These are phyloP conservation scores for Platypus cylindrus DNA, from an alignment of 2,888 invertebrate species.

Conservation along the genomic window DNA sequence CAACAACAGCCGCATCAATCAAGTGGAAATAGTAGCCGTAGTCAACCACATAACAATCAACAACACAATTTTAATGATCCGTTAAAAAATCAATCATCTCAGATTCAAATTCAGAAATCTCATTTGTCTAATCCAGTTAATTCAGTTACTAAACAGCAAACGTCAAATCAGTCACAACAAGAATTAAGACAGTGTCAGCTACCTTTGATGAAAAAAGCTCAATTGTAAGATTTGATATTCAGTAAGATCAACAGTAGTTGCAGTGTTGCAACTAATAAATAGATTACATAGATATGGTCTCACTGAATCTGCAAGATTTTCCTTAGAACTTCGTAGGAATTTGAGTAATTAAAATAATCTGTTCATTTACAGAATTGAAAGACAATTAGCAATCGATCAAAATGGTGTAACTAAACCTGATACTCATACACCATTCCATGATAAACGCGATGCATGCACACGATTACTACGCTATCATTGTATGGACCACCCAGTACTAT, in stretches of 20 bases:
- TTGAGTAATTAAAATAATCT: too few relatives aligned
- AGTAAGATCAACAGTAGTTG: too few relatives aligned
- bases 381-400: slow-evolving; percentile 63
- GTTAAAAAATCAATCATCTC: too few relatives aligned
- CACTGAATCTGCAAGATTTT: too few relatives aligned
- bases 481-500: slow-evolving; percentile 51
- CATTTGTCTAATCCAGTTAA: slow-evolving; percentile 5
- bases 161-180: slow-evolving; percentile 6
- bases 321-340: too few relatives aligned
- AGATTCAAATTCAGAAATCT: too few relatives aligned
- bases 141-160: slow-evolving; percentile 4
- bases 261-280: too few relatives aligned
- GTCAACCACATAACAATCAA: not conserved
- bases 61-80: not conserved
- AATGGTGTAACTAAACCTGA: slow-evolving; percentile 62
- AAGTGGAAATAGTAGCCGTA: too few relatives aligned
- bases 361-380: slow-evolving; percentile 48
- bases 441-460: slow-evolving; percentile 62
- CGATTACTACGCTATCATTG: slow-evolving; percentile 66
- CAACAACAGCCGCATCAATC: slow-evolving; percentile 31
- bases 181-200: slow-evolving; percentile 20
- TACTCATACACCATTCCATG: slow-evolving; percentile 55
- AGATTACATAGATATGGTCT: too few relatives aligned
- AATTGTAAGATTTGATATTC: too few relatives aligned
- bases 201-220: slow-evolving; percentile 30